These are phyloP conservation scores for Brachyistius frenatus DNA, from an alignment of 2,113 vertebrate species.

Conservation along the genomic window DNA sequence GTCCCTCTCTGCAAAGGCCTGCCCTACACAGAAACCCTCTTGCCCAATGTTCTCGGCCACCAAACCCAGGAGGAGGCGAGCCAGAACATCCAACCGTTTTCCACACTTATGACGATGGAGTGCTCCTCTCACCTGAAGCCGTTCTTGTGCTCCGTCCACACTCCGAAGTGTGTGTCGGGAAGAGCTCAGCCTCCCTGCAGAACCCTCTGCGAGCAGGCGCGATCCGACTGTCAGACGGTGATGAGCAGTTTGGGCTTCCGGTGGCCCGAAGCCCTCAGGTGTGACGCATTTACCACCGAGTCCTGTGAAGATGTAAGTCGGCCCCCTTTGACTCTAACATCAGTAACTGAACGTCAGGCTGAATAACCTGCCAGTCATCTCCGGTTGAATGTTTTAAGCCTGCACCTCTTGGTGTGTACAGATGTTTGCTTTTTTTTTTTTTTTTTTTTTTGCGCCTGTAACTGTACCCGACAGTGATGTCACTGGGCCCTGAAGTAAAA, in stretches of 20 bases:
- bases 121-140: conserved; percentile 89
- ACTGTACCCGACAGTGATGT: too few relatives aligned
- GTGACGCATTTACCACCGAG: conserved; percentile 84
- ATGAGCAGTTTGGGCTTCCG: conserved; percentile 87
- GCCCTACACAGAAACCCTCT: conserved; percentile 80
- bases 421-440: too few relatives aligned
- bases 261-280: conserved; percentile 87
- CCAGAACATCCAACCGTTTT: conserved; percentile 80
- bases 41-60: conserved; percentile 86
- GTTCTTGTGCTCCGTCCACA: conserved; percentile 91
- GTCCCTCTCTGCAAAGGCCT: conserved; percentile 86
- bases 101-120: conserved; percentile 82
- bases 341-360: too few relatives aligned
- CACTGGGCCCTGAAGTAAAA: too few relatives aligned
- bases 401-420: too few relatives aligned
- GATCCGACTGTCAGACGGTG: conserved; percentile 85
- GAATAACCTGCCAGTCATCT: too few relatives aligned
- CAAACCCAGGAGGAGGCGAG: conserved; percentile 72
- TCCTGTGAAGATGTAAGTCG: conserved; percentile 63
- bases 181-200: conserved; percentile 87
- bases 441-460: too few relatives aligned
- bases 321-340: not conserved
- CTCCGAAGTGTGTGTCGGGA: conserved; percentile 88
- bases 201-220: conserved; percentile 88
- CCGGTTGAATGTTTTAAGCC: too few relatives aligned